Base-by-base conservation (phyloP, 30 jellyfish, hydroid and myxozoan species). In the Clytia hemisphaerica region DNA sequence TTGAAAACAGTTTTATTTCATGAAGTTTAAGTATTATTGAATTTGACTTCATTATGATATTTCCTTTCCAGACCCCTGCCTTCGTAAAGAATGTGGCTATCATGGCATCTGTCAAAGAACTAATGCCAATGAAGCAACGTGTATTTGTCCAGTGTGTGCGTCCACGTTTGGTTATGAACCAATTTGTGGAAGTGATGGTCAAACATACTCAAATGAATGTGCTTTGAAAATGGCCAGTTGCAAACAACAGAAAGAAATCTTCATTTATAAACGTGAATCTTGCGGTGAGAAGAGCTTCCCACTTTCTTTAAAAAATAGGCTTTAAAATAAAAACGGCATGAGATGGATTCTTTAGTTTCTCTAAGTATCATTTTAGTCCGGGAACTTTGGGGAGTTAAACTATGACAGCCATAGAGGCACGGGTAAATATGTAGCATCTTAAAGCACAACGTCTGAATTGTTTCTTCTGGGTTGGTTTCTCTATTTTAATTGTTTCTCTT, bases 111-210 rank as follows among this genome's bases (percentile, higher is more conserved):
- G 95, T 37, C 44, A 24, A 45, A 28, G 38, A 44, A 57, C 61
- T 6, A 26, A 58, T 34, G 45, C 49, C 28, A 81, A 83, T 21
- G 30, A 30, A 31, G 82, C 95, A 10, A 58, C 45, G 26, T 89
- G 98, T 77, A 73, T 72, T 40, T 89, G 98, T 45, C 78, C 80
- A 2, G 67, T 62, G 14, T 45, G 54, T 21, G 75, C 89, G 58
- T 46, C 35, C 48, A 73, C 48, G 76, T 44, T 53, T n/a, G 33
- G 44, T 14, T 88, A 66, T 49, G 48, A 34, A 26, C 98, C 98
- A 10, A 92, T 89, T 5, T 89, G 98, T 72, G 98, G 95, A 15
- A 67, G 88, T 27, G 94, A 89, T 74, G 87, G 66, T 3, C 70
- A 58, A 71, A 80, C 94, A 6, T 89, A 89, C 49, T 74, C 93